Evolutionary conservation across 2,113 vertebrate genomes (phyloP).

Genomic region (Silurus asotus): DNA sequence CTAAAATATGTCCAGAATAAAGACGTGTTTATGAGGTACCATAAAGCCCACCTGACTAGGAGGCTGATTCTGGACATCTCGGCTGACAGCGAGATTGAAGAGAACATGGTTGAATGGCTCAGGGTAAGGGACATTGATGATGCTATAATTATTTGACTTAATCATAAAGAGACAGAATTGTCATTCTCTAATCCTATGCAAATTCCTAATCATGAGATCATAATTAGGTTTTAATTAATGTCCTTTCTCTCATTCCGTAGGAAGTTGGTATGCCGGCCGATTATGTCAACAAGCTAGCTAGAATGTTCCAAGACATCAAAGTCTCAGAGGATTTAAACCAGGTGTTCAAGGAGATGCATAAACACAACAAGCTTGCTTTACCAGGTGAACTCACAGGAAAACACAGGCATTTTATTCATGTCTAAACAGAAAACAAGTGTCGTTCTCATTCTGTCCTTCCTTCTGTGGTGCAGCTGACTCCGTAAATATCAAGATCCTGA

Average conservation of each 20-base stretch:
- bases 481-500: constrained; percentile 99
- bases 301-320: constrained; percentile 99
- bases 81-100: constrained; percentile 97
- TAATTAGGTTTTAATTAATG: background rate
- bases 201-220: too few species aligned
- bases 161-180: background rate
- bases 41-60: constrained; percentile 96
- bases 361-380: constrained; percentile 96
- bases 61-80: constrained; percentile 98
- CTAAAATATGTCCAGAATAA: constrained; percentile 99
- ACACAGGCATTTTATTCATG: background rate
- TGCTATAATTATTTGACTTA: background rate
- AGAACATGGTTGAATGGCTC: constrained; percentile 99
- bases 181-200: background rate
- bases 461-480: constrained; percentile 83
- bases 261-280: constrained; percentile 99
- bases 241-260: constrained; percentile 63
- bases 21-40: constrained; percentile 99
- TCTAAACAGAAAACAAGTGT: background rate
- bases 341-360: constrained; percentile 99
- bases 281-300: constrained; percentile 97
- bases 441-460: background rate
- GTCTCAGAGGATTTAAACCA: constrained; percentile 99
- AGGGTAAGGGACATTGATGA: constrained; percentile 74
- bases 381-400: constrained; percentile 83